phyloP scores from a whole-genome alignment of 2,797 vertebrate genomes.

The Hemibagrus guttatus region DNA sequence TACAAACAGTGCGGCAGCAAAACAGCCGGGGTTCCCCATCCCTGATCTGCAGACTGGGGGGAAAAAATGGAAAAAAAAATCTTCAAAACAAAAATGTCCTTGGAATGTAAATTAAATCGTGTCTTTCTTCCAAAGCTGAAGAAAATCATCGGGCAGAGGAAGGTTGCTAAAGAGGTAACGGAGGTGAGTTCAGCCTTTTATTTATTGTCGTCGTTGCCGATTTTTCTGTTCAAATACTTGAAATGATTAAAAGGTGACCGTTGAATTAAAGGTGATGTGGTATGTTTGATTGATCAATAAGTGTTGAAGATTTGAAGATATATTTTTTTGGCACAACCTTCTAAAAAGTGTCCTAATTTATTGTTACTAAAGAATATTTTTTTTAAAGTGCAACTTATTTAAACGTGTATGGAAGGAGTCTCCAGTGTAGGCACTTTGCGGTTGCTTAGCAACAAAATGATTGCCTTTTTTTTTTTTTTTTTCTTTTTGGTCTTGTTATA shows the following conservation, averaged over 20 bases:
- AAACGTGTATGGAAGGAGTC: not conserved
- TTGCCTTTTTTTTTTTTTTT: too few species aligned
- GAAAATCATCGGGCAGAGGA: constrained; percentile 88
- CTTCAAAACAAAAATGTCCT: not conserved
- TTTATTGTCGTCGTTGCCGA: not conserved
- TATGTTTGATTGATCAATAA: not conserved
- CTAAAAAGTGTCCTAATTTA: not conserved
- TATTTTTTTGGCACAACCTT: too few species aligned
- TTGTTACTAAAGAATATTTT: not conserved
- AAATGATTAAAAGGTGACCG: not conserved
- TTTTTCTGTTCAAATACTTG: not conserved
- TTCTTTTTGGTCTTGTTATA: too few species aligned
- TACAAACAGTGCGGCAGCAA: not conserved
- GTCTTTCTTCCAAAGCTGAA: constrained; percentile 79
- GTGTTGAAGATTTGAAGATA: not conserved
- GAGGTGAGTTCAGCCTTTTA: constrained; percentile 64
- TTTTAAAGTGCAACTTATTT: not conserved
- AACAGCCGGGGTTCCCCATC: not conserved
- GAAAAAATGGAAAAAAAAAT: too few species aligned
- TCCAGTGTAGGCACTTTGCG: too few species aligned
- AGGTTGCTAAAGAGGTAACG: constrained; percentile 56
- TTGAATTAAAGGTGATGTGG: not conserved
- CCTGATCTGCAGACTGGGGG: not conserved
- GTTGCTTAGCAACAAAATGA: too few species aligned
- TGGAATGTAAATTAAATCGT: not conserved